These are phyloP conservation scores for Campoplex nolae DNA, from an alignment of 2,888 invertebrate species.

Conservation along the genomic window DNA sequence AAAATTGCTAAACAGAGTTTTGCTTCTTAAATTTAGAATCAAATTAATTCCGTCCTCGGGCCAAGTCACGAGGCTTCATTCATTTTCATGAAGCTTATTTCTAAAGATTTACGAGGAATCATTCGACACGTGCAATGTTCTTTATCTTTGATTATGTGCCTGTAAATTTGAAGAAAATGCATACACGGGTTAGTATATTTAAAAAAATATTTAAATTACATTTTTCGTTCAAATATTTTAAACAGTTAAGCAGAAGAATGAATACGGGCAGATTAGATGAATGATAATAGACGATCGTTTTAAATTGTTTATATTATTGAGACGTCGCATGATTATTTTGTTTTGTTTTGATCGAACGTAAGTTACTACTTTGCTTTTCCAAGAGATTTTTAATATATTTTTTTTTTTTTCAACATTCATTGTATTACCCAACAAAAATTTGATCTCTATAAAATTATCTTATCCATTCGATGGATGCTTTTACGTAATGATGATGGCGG, in stretches of 20 bases:
- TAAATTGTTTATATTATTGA: too few relatives aligned
- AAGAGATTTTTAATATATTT: background rate
- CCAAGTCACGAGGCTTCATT: background rate
- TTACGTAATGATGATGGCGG: background rate
- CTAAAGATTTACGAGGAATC: background rate
- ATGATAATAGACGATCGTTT: background rate
- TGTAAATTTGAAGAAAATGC: background rate
- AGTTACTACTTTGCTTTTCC: background rate
- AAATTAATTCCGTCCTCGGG: constrained; percentile 23
- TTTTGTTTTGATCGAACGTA: too few relatives aligned
- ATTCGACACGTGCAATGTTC: background rate
- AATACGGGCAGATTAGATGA: background rate
- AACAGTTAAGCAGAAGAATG: background rate
- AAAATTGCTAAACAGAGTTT: constrained; percentile 28
- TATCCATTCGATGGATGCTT: background rate
- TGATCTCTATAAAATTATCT: background rate
- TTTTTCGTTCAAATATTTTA: background rate
- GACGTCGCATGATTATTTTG: too few relatives aligned
- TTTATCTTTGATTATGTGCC: background rate
- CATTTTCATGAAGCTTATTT: constrained; percentile 34
- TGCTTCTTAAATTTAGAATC: constrained; percentile 20
- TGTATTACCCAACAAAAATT: background rate
- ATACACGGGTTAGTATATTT: background rate
- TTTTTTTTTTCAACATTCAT: background rate
- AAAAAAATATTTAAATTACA: background rate